Evolutionary conservation across 2,113 vertebrate species (phyloP).

Genomic region (Acrocephalus kingi): DNA sequence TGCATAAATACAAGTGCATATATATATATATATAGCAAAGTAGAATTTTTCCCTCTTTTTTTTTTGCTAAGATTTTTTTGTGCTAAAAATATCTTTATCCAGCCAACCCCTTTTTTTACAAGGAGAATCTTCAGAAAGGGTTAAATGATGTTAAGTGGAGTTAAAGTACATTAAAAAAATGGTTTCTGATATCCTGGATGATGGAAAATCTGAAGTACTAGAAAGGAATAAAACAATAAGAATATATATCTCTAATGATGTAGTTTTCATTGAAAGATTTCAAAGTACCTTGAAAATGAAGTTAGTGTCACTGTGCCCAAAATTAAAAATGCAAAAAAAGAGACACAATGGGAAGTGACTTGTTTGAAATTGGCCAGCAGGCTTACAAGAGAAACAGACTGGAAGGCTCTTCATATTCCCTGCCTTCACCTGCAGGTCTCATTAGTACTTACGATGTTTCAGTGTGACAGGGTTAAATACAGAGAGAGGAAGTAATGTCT

Average conservation of each 20-base stretch:
- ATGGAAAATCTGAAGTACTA: background rate
- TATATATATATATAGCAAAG: background rate
- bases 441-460: background rate
- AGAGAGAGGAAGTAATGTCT: background rate
- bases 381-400: background rate
- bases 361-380: background rate
- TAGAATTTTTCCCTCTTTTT: background rate
- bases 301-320: background rate
- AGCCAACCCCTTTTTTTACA: background rate
- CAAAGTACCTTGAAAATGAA: background rate
- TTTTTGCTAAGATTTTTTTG: background rate
- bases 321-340: background rate
- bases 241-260: background rate
- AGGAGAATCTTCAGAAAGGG: background rate
- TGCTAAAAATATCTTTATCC: background rate
- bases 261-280: background rate
- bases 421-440: background rate
- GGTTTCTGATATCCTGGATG: accelerated
- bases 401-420: background rate
- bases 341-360: background rate
- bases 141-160: background rate
- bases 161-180: background rate
- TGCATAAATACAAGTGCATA: background rate
- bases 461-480: background rate
- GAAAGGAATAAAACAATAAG: background rate